Percentiles rank a stretch among this genome's conserved stretches.
These are phyloP conservation scores for Frankliniella intonsa DNA, from an alignment of 2,888 invertebrate species.

Conservation along the genomic window DNA sequence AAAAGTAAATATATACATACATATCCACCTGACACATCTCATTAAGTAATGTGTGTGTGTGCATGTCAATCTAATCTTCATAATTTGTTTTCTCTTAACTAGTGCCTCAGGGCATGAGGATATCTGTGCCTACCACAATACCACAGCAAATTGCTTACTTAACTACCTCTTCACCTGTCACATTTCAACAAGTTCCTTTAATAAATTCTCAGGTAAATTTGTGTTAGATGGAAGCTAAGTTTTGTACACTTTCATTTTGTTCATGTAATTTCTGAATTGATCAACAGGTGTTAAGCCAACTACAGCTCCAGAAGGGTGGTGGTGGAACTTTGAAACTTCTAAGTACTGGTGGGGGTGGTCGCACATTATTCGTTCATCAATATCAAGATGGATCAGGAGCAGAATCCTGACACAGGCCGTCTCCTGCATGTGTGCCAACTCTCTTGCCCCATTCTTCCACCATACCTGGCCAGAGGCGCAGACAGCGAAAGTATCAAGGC, in stretches of 20 bases:
- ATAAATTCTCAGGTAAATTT: conserved; percentile 5
- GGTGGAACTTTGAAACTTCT: conserved; percentile 1
- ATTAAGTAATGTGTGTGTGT: too few species aligned
- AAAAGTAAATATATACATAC: neutral
- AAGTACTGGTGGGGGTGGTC: neutral
- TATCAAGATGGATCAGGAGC: conserved; percentile 17
- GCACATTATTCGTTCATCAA: neutral
- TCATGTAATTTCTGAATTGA: neutral
- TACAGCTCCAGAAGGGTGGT: neutral
- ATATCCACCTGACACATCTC: too few species aligned
- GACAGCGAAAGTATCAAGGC: neutral
- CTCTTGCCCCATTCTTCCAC: neutral
- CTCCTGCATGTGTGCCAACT: neutral
- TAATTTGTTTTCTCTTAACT: neutral
- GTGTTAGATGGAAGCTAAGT: neutral
- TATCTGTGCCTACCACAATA: conserved; percentile 1
- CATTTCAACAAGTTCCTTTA: conserved; percentile 19
- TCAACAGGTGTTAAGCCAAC: neutral
- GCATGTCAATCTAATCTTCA: too few species aligned
- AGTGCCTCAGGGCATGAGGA: conserved; percentile 1
- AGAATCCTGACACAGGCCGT: conserved; percentile 14
- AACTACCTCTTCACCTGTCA: neutral
- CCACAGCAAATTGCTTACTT: conserved; percentile 7
- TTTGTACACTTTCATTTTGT: neutral
- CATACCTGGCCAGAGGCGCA: neutral